These are phyloP conservation scores for Spodoptera frugiperda DNA, from an alignment of 1,140 invertebrate species.

Conservation along the genomic window DNA sequence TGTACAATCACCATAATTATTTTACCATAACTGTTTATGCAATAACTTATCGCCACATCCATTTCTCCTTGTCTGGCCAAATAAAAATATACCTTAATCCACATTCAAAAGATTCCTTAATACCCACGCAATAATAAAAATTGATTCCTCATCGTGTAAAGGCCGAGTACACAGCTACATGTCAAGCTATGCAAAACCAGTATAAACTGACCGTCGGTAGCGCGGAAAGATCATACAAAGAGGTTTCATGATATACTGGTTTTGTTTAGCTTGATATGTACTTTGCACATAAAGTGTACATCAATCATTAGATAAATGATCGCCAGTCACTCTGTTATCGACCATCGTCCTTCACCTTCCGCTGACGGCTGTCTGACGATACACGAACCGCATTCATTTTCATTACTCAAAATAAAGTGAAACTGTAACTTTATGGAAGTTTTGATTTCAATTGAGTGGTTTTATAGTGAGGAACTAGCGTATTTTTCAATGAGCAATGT, in stretches of 20 bases:
- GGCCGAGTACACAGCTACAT: too few relatives aligned
- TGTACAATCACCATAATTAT: not conserved
- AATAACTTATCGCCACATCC: too few relatives aligned
- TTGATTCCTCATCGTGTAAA: not conserved
- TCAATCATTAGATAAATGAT: conserved; percentile 27
- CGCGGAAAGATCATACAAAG: too few relatives aligned
- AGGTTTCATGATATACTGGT: too few relatives aligned
- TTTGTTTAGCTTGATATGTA: too few relatives aligned
- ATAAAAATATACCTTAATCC: not conserved
- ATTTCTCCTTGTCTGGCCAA: too few relatives aligned
- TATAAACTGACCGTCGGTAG: too few relatives aligned
- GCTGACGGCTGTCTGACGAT: not conserved
- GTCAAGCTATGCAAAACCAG: too few relatives aligned
- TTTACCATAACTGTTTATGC: too few relatives aligned
- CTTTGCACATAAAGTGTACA: not conserved
- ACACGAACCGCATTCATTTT: conserved; percentile 9
- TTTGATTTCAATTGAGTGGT: not conserved
- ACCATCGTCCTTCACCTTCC: conserved; percentile 15
- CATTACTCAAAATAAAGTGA: not conserved
- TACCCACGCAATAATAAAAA: not conserved
- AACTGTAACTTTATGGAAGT: too few relatives aligned
- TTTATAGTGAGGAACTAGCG: not conserved
- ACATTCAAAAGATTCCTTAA: not conserved
- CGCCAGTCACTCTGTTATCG: not conserved
- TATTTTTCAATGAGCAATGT: too few relatives aligned